phyloP scores from a whole-genome alignment of 2,797 vertebrate genomes.

The Amazona ochrocephala region DNA sequence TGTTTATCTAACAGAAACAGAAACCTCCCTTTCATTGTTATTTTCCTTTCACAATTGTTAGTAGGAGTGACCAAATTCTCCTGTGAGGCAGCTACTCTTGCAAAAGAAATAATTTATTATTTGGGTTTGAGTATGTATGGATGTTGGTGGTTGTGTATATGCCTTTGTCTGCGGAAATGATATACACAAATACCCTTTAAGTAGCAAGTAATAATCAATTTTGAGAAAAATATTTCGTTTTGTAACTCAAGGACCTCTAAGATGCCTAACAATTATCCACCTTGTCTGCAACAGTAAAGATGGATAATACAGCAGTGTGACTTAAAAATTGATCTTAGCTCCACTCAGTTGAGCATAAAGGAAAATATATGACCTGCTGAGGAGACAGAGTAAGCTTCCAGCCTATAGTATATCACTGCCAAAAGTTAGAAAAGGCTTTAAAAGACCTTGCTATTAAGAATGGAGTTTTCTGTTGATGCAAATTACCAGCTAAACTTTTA shows the following conservation, averaged over 20 bases:
- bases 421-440: constrained; percentile 54
- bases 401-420: constrained; percentile 54
- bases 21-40: not conserved
- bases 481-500: constrained; percentile 32
- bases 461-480: constrained; percentile 26
- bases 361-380: constrained; percentile 69
- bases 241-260: constrained; percentile 36
- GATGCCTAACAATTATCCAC: constrained; percentile 77
- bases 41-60: constrained; percentile 16
- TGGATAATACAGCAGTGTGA: constrained; percentile 71
- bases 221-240: not conserved
- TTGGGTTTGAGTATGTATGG: not conserved
- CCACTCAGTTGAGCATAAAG: constrained; percentile 67
- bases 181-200: not conserved
- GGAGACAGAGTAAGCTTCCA: constrained; percentile 44
- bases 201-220: not conserved
- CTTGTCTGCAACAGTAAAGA: constrained; percentile 70
- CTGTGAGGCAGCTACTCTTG: not conserved
- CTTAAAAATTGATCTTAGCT: constrained; percentile 78
- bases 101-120: not conserved
- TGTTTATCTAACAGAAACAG: not conserved
- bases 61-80: not conserved
- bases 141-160: too few relatives aligned
- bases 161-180: not conserved
- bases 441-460: constrained; percentile 9